Evolutionary conservation across 2,113 vertebrate genomes (phyloP), one percentile per base, ranked within the genome.

Genomic region (Nerophis lumbriciformis): DNA sequence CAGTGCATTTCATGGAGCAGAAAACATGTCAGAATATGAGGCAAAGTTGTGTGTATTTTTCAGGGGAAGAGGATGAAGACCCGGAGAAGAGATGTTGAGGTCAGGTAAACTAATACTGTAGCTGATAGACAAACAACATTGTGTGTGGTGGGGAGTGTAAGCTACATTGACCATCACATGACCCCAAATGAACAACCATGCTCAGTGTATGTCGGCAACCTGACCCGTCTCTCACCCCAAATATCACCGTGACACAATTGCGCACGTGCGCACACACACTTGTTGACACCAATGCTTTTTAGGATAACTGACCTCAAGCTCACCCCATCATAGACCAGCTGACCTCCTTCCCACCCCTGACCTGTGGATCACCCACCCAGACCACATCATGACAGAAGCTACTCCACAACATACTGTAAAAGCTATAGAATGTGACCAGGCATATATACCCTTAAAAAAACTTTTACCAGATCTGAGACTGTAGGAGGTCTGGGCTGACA

Each of bases 151-250:
- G 58, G 66, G 60, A 65, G 54, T 71, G 71, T 69, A 0, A 53
- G 73, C 48, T 48, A 50, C 76, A 66, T 70, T 85, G 88, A 89
- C 90, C 91, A 81, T 72, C 71, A 73, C 52, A 66, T 88, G 92
- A 91, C 88, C 88, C 73, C 73, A 6, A 37, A 59, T 71, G 60
- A 66, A 74, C 81, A 71, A 8, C n/a, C 6, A 1, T 4, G 3
- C 68, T 63, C 55, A 66, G 79, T 55, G 58, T 19, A 65, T 79
- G 49, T 63, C 69, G 71, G 1, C 61, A 54, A 53, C 48, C 72
- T 93, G 93, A 94, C 93, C 93, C 90, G 85, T 73, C 65, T 83
- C 78, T 88, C 73, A 86, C 77, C 86, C 77, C 69, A 1, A 71
- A 62, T 72, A 76, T 75, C 65, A 66, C 53, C 63, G 54, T 55